A percentile compares a stretch with the other conserved stretches of the same genome.
Evolutionary conservation across 2,888 invertebrate genomes (phyloP).

Genomic region (Eremobia ochroleuca): DNA sequence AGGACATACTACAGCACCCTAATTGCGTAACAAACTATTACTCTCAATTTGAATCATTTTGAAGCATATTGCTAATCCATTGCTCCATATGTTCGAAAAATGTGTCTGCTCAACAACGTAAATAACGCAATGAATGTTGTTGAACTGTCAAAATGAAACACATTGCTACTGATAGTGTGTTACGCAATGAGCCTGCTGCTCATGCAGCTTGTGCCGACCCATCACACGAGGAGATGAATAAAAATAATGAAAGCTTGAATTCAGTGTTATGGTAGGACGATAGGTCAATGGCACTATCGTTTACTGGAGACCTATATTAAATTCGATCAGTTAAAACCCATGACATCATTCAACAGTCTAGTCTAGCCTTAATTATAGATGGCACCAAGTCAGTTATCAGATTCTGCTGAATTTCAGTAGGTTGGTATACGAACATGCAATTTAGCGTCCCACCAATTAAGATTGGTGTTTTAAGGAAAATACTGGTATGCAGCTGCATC

Average conservation of each 20-base stretch:
- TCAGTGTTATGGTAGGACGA: constrained; percentile 2
- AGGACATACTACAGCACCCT: no score
- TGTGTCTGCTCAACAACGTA: no score
- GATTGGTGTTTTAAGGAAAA: background rate
- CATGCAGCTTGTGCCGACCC: no score
- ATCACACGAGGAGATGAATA: background rate
- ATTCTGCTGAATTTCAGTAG: constrained; percentile 18
- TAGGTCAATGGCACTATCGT: constrained; percentile 19
- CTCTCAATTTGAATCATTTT: no score
- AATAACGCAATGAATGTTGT: no score
- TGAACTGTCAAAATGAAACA: no score
- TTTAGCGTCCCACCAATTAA: background rate
- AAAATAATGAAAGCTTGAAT: background rate
- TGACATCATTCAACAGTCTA: constrained; percentile 27
- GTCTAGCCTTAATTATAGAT: constrained; percentile 14
- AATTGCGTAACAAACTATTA: no score
- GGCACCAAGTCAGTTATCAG: constrained; percentile 2
- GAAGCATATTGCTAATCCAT: no score
- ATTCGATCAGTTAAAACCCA: constrained; percentile 14
- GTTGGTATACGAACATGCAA: background rate
- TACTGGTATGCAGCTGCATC: background rate
- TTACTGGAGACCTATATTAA: constrained; percentile 21
- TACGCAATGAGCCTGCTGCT: no score
- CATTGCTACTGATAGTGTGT: no score
- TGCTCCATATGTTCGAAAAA: no score